Base-by-base conservation (phyloP, 2,797 vertebrate species). In the Mus spretus region DNA sequence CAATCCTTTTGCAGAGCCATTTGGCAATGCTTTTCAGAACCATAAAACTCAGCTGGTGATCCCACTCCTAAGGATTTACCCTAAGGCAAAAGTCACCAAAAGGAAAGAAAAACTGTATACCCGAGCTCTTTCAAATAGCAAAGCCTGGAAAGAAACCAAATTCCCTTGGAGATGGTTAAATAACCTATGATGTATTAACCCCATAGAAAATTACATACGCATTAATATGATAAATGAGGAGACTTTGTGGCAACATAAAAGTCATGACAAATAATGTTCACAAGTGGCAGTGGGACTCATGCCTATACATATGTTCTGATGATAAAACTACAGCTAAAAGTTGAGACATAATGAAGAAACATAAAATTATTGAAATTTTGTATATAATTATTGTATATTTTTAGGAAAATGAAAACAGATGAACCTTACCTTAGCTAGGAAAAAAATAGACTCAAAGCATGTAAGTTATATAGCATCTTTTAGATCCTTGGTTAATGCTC, bases 141-240 rank as follows among this genome's bases (percentile, higher is more conserved):
- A 95, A 92, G 96, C 59, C 75, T 96, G 96, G 95, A 96, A 95
- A 96, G 80, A 96, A 93, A 84, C 77, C 91, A 96, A 97, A 95
- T 95, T 95, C 94, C 78, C 92, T 95, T 84, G 83, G 75, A 67
- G 94, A 95, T 96, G 89, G 86, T 95, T 97, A 95, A 97, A 90
- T 98, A 96, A 97, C 93, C 91, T 95, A 94, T 91, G 92, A 91
- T 93, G 59, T 95, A 92, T 93, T 97, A 95, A 93, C 90, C 97
- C 89, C 12, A 20, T 90, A 94, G 91, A 97, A 97, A 97, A 94
- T 95, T 95, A 97, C 70, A 87, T 95, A 84, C 75, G 61, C 91
- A 93, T 97, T 97, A 97, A 97, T 96, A 96, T 97, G 97, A 98
- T 96, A 96, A 96, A 97, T 96, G 75, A 40, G 61, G 94, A 92